These are phyloP conservation scores for Drosophila pectinifera DNA, from an alignment of 1,140 invertebrate species.

Conservation along the genomic window DNA sequence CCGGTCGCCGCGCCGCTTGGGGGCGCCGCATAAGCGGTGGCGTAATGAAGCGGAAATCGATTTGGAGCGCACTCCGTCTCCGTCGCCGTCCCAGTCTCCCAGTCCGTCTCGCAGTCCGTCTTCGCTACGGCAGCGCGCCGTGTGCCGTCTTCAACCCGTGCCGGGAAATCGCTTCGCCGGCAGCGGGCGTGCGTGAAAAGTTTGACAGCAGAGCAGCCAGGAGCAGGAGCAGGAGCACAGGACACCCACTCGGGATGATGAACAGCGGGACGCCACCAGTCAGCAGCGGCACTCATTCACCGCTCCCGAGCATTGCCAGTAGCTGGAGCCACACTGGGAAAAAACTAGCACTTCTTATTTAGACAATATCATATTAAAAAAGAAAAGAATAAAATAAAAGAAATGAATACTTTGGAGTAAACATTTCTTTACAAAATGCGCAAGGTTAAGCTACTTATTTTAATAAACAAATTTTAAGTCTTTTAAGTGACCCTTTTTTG, in stretches of 20 bases:
- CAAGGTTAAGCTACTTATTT: no score
- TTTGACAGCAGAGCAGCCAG: slow-evolving; percentile 47
- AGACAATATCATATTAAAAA: no score
- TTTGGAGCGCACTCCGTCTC: slow-evolving; percentile 55
- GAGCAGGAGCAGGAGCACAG: background rate
- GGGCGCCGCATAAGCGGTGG: slow-evolving; percentile 44
- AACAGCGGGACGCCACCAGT: slow-evolving; percentile 52
- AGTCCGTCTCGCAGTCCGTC: background rate
- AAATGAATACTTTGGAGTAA: no score
- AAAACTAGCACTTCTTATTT: no score
- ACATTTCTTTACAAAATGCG: no score
- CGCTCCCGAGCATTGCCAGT: background rate
- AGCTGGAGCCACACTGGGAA: background rate
- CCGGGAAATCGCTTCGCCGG: slow-evolving; percentile 75
- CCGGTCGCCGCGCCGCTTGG: slow-evolving; percentile 1
- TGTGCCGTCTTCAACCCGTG: slow-evolving; percentile 59
- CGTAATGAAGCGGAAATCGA: slow-evolving; percentile 83
- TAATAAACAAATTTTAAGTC: background rate
- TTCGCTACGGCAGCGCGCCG: slow-evolving; percentile 4
- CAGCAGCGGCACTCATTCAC: slow-evolving; percentile 4
- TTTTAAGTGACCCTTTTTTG: no score
- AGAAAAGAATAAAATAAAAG: no score
- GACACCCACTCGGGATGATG: slow-evolving; percentile 51
- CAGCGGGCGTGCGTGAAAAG: slow-evolving; percentile 79
- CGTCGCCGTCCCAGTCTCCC: background rate